A percentile compares a stretch with the other conserved stretches of the same genome.
Conservation (phyloP, 2,888 invertebrate species). For the Hemistola chrysoprasaria region DNA sequence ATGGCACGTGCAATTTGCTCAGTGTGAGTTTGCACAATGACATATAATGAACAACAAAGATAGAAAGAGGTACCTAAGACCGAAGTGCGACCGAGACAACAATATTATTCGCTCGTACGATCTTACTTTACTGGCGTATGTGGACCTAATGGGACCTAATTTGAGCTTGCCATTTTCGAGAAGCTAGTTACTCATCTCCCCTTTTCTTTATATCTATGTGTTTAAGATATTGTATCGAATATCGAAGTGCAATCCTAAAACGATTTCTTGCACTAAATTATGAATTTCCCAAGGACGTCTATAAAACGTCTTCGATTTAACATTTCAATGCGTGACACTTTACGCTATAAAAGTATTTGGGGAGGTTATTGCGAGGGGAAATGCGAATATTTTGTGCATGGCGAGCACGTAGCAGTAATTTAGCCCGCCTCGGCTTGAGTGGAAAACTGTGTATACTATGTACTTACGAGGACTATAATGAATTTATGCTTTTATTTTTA, state of each 20-base stretch:
- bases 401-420: constrained; percentile 65
- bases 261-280: constrained; percentile 4
- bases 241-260: neutral
- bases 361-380: constrained; percentile 22
- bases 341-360: constrained; percentile 34
- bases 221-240: too few species aligned
- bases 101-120: too few species aligned
- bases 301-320: constrained; percentile 7
- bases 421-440: constrained; percentile 50
- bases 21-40: too few species aligned
- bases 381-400: constrained; percentile 51
- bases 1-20: too few species aligned
- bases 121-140: too few species aligned
- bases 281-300: constrained; percentile 2
- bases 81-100: too few species aligned
- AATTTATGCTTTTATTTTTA: neutral
- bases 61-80: too few species aligned
- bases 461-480: constrained; percentile 40
- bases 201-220: too few species aligned
- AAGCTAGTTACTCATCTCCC: too few species aligned
- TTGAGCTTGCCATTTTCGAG: too few species aligned
- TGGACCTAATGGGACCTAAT: too few species aligned
- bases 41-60: too few species aligned
- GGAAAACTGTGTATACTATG: constrained; percentile 70
- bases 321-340: constrained; percentile 23